Base-by-base conservation (phyloP, 2,797 vertebrate genomes). In the Platyrinchus mystaceus region DNA sequence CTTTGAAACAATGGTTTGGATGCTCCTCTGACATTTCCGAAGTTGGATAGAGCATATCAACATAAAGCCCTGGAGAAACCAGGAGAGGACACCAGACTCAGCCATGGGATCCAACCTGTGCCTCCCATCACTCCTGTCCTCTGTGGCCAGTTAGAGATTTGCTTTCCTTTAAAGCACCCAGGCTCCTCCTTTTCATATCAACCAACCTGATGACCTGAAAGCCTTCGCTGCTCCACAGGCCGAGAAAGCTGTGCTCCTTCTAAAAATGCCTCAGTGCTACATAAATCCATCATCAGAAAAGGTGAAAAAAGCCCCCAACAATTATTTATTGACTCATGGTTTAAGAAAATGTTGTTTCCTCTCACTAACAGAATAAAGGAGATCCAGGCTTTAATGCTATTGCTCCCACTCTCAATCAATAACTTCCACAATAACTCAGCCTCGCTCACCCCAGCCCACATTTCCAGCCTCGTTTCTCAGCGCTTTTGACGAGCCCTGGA, bases 391-490 rank as follows among this genome's bases (percentile, higher is more conserved):
- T 30, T 89, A 78, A 81, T 55, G 67, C 44, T 56, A 23, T 63
- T 73, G 81, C 83, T 94, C 83, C 86, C 77, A 73, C 94, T 87
- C 83, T 90, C 90, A 84, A 37, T 91, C 90, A 84, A 81, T 94
- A 91, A 55, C 59, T 52, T 32, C 73, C 66, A 58, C 85, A 75
- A 80, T 68, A 93, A 91, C 30, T 89, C 86, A 84, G 62, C 81
- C 62, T 60, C 10, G 8, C 66, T 81, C 69, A 43, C 56, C 76
- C 68, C 90, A 75, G 77, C 85, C 73, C 82, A 68, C 66, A 2
- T 28, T 53, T 23, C 43, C 87, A 88, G 69, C 58, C 69, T 81
- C 69, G 13, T 68, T 68, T 49, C 89, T 77, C 82, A 21, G 79
- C 3, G 36, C 39, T 79, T 70, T 22, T 62, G 91, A 39, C 3